A percentile compares a stretch with the other conserved stretches of the same genome.
Evolutionary conservation across 30 jellyfish, hydroid and myxozoan genomes (phyloP).

Genomic region (Aurelia sp.): DNA sequence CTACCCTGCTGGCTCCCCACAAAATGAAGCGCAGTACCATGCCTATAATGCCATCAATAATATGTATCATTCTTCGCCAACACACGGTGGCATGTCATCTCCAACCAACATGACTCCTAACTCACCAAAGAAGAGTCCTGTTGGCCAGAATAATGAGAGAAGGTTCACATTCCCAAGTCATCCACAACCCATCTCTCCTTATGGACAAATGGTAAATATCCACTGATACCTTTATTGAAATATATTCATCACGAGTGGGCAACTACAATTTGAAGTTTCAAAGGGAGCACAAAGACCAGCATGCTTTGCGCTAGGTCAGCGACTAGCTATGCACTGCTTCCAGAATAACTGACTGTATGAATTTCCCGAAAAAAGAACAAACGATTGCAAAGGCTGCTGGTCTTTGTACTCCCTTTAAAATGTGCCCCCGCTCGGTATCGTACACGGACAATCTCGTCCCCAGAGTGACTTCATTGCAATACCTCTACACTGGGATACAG

Average conservation of each 20-base stretch:
- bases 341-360: too few species aligned
- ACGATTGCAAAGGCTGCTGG: too few species aligned
- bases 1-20: conserved; percentile 61
- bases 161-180: conserved; percentile 50
- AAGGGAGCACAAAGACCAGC: too few species aligned
- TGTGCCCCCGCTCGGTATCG: too few species aligned
- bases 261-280: neutral
- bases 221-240: neutral
- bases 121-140: conserved; percentile 67
- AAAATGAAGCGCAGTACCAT: conserved; percentile 52
- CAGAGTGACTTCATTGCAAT: too few species aligned
- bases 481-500: too few species aligned
- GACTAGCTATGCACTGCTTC: too few species aligned
- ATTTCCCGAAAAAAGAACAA: too few species aligned
- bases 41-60: conserved; percentile 35
- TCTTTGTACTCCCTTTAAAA: too few species aligned
- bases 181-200: conserved; percentile 42
- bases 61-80: conserved; percentile 61
- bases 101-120: conserved; percentile 59
- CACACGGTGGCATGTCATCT: conserved; percentile 61
- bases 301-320: too few species aligned
- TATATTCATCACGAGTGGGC: neutral
- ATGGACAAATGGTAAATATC: conserved; percentile 34
- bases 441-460: too few species aligned
- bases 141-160: conserved; percentile 19